Evolutionary conservation across 2,888 invertebrate genomes (phyloP), one percentile per base, ranked within the genome.

Genomic region (Ferrisia virgata): DNA sequence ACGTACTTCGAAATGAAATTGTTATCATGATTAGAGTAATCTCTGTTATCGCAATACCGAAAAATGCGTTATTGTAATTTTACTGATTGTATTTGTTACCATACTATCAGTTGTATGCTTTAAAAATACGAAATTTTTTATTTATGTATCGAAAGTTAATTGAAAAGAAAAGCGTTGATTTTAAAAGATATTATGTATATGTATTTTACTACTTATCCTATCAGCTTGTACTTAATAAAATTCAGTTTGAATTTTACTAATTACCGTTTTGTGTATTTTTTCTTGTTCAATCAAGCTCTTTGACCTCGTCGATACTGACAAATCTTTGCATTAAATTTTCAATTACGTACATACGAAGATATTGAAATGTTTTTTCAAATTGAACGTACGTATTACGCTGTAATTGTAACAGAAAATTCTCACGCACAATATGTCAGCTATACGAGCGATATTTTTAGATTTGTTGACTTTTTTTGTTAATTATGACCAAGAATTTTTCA

Each of bases 151-250:
- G 58, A 64, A 64, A 25, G 1, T 64, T 64, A 64, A 8, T 18
- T 28, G 58, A 64, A 64, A 28, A 28, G 58, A 64, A 72, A 72
- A 72, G 33, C 72, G 72, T n/a, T 72, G 33, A 36, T 72, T 72
- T 58, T 81, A 58, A 33, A 80, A 11, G 3, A 43, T 13, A 47
- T 18, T 58, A 43, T 80, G 40, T 64, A 33, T 72, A 58, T 81
- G 81, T 81, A 81, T 36, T 80, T 81, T 64, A 81, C 81, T 81
- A 82, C 72, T 82, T 72, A 72, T 72, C 72, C 39, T 82, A 72
- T 82, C 72, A 72, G 82, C 82, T 82, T 82, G 72, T 82, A 69
- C 25, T 69, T 69, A 69, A 69, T 69, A 82, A 82, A 82, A 69
- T 82, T 40, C 69, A 43, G 36, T 72, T 40, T 39, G 69, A 82